Evolutionary conservation across 2,888 invertebrate genomes (phyloP).

Genomic region (Eremobia ochroleuca): DNA sequence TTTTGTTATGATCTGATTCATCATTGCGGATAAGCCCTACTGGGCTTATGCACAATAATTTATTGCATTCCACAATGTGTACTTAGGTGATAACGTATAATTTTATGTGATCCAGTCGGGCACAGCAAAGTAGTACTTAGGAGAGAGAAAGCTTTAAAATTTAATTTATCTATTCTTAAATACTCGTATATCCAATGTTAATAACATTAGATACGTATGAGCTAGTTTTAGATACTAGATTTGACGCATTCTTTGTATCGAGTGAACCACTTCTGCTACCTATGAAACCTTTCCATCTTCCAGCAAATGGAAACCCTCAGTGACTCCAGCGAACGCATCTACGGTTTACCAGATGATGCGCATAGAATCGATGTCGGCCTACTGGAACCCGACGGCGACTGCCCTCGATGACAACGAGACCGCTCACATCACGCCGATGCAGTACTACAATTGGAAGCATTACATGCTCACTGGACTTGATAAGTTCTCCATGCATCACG

Average conservation of each 20-base stretch:
- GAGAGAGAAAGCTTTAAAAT: background rate
- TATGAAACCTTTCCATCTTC: constrained; percentile 41
- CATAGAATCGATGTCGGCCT: constrained; percentile 94
- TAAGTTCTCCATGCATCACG: constrained; percentile 94
- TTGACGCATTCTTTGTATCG: background rate
- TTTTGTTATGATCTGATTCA: background rate
- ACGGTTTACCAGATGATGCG: constrained; percentile 94
- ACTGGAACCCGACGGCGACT: constrained; percentile 93
- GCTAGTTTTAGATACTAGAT: background rate
- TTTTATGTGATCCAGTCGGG: background rate
- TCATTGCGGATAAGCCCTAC: background rate
- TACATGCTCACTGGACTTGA: constrained; percentile 94
- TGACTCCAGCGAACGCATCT: constrained; percentile 91
- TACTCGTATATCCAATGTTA: background rate
- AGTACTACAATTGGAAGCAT: constrained; percentile 94
- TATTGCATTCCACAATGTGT: background rate
- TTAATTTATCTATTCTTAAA: background rate
- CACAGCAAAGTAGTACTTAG: background rate
- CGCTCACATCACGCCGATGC: constrained; percentile 88
- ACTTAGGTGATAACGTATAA: background rate
- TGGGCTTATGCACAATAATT: background rate
- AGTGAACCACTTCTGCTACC: too few relatives aligned
- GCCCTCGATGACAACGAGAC: constrained; percentile 90
- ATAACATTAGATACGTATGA: background rate
- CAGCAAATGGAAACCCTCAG: constrained; percentile 95